Evolutionary conservation across 2,888 invertebrate genomes (phyloP).

Genomic region (Tetragonisca angustula): DNA sequence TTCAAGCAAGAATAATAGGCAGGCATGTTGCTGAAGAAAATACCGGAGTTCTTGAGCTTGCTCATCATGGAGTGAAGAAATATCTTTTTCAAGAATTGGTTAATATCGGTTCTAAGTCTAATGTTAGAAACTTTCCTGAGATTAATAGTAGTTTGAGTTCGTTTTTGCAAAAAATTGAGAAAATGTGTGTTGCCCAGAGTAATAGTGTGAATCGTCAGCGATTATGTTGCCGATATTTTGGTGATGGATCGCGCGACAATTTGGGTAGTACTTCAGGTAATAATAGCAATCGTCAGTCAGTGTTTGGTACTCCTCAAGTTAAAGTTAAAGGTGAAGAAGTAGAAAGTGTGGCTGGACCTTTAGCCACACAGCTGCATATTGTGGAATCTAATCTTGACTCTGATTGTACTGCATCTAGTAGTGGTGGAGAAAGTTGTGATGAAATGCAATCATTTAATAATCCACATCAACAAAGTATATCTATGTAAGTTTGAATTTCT

Average conservation of each 20-base stretch:
- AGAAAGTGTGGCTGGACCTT: constrained; percentile 89
- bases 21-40: constrained; percentile 92
- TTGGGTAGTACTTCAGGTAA: constrained; percentile 59
- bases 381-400: constrained; percentile 93
- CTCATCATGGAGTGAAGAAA: constrained; percentile 86
- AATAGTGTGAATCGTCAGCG: constrained; percentile 80
- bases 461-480: constrained; percentile 89
- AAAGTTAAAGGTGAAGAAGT: constrained; percentile 85
- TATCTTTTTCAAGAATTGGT: constrained; percentile 80
- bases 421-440: constrained; percentile 97
- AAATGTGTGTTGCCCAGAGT: constrained; percentile 80
- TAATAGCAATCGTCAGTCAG: constrained; percentile 75
- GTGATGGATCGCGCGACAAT: constrained; percentile 84
- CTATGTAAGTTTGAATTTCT: constrained; percentile 89
- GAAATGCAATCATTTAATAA: constrained; percentile 93
- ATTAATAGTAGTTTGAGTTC: constrained; percentile 76
- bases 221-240: constrained; percentile 84
- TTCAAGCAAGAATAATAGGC: constrained; percentile 91
- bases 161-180: constrained; percentile 81
- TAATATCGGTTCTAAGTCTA: constrained; percentile 75
- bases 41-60: constrained; percentile 90
- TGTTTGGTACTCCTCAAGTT: constrained; percentile 79
- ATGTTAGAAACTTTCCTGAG: constrained; percentile 78
- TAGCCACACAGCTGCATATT: constrained; percentile 90
- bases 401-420: constrained; percentile 97